A percentile compares a stretch with the other conserved stretches of the same genome.
phyloP scores from a whole-genome alignment of 2,888 invertebrate species.

The Agonum fuliginosum region DNA sequence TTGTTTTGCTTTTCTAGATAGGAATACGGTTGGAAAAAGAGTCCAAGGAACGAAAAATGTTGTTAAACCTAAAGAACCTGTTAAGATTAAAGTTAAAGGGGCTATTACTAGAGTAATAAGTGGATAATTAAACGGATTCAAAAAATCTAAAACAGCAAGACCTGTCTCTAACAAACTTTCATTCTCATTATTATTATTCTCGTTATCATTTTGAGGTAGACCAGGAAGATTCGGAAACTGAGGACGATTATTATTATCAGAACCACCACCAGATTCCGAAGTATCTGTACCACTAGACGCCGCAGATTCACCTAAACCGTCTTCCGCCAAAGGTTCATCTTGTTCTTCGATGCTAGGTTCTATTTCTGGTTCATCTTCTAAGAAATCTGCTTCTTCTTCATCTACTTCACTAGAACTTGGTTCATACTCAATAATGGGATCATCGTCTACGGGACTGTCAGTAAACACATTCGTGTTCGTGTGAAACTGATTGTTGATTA shows the following conservation, averaged over 20 bases:
- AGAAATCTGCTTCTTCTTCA: slow-evolving; percentile 70
- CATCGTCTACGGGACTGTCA: slow-evolving; percentile 64
- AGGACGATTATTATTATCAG: slow-evolving; percentile 60
- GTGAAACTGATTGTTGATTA: slow-evolving; percentile 81
- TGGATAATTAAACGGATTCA: slow-evolving; percentile 76
- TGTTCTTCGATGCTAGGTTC: slow-evolving; percentile 71
- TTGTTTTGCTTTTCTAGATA: slow-evolving; percentile 64
- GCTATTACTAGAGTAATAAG: slow-evolving; percentile 77
- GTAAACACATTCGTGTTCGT: slow-evolving; percentile 66
- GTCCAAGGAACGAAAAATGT: slow-evolving; percentile 80
- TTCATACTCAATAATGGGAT: slow-evolving; percentile 34
- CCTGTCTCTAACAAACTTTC: slow-evolving; percentile 73
- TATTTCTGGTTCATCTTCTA: slow-evolving; percentile 71
- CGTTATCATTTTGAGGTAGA: slow-evolving; percentile 52
- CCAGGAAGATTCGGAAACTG: slow-evolving; percentile 64
- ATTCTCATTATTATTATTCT: slow-evolving; percentile 71
- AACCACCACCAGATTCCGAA: slow-evolving; percentile 57
- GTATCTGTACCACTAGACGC: slow-evolving; percentile 58
- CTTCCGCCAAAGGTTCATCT: slow-evolving; percentile 62
- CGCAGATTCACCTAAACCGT: slow-evolving; percentile 63
- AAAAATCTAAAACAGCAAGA: slow-evolving; percentile 65
- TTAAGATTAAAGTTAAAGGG: slow-evolving; percentile 79
- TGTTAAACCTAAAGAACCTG: slow-evolving; percentile 78
- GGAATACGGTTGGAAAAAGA: slow-evolving; percentile 73
- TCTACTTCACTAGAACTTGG: slow-evolving; percentile 4